Evolutionary conservation across 2,113 vertebrate species (phyloP).

Genomic region (Ctenodactylus gundi): DNA sequence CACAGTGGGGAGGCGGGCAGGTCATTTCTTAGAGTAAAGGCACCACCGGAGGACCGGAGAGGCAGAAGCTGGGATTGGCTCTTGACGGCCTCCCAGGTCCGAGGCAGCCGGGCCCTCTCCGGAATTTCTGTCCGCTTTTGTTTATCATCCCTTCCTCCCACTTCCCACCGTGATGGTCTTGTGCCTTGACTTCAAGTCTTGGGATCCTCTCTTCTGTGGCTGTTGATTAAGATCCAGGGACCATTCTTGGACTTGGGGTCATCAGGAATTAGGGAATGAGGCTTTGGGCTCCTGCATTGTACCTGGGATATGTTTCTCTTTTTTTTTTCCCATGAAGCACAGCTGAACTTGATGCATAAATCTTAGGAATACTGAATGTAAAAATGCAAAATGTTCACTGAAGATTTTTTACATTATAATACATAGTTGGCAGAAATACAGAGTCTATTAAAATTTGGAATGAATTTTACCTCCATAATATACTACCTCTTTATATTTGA

Average conservation of each 20-base stretch:
- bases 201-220: background rate
- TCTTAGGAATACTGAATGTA: constrained; percentile 29
- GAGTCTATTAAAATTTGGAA: constrained; percentile 47
- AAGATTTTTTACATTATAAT: constrained; percentile 38
- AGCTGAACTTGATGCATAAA: constrained; percentile 12
- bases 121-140: background rate
- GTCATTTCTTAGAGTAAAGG: background rate
- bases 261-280: background rate
- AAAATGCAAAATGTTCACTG: constrained; percentile 38
- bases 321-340: background rate
- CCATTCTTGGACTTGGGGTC: background rate
- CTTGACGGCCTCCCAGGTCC: background rate
- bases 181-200: background rate
- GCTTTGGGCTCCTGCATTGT: background rate
- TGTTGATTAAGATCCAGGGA: background rate
- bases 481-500: constrained; percentile 16
- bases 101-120: background rate
- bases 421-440: constrained; percentile 48
- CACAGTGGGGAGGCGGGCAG: background rate
- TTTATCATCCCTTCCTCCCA: constrained; percentile 20
- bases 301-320: background rate
- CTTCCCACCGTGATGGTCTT: background rate
- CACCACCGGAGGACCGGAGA: background rate
- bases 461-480: constrained; percentile 24
- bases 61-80: background rate